Evolutionary conservation across 2,113 vertebrate genomes (phyloP).

Genomic region (Motacilla alba): DNA sequence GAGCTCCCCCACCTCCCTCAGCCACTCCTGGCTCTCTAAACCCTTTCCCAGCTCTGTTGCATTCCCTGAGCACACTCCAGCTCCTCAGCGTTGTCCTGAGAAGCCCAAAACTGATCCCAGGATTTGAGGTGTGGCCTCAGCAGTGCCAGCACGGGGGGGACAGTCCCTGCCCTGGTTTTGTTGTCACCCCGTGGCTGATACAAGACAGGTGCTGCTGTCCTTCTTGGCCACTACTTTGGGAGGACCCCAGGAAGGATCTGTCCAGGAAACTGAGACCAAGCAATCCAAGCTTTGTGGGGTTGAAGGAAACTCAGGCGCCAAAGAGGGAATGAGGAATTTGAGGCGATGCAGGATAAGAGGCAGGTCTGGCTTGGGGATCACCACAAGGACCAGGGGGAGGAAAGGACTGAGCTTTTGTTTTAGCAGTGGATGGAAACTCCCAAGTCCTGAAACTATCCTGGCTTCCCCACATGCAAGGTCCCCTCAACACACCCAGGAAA

Average conservation of each 20-base stretch:
- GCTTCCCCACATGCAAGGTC: fast-evolving
- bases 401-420: neutral
- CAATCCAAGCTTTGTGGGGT: neutral
- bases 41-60: fast-evolving
- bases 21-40: fast-evolving
- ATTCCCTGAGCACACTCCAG: fast-evolving
- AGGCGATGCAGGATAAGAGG: neutral
- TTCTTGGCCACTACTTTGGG: neutral
- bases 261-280: neutral
- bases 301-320: neutral
- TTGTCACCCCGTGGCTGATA: neutral
- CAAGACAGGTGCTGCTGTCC: neutral
- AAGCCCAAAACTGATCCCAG: neutral
- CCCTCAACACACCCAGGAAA: neutral
- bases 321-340: neutral
- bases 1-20: neutral
- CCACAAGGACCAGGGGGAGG: neutral
- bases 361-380: neutral
- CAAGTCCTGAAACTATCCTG: fast-evolving
- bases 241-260: neutral
- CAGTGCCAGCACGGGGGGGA: neutral
- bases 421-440: neutral
- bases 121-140: neutral
- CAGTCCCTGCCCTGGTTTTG: neutral
- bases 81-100: neutral